Evolutionary conservation across 2,797 vertebrate genomes (phyloP).

Genomic region (Sternarchorhynchus goeldii): DNA sequence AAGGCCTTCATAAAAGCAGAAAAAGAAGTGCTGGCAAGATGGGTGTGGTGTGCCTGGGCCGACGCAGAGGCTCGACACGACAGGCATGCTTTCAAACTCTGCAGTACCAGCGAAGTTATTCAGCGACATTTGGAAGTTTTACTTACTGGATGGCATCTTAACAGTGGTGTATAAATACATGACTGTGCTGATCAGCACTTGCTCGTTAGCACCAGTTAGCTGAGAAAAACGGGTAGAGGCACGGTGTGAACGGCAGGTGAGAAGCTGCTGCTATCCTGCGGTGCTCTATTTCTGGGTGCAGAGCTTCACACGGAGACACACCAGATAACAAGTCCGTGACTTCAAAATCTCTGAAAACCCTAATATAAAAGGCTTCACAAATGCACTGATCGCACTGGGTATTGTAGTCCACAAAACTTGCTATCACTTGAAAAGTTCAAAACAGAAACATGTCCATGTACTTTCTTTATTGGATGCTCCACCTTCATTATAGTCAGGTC

Average conservation of each 20-base stretch:
- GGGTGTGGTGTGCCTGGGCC: not conserved
- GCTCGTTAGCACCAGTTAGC: conserved; percentile 54
- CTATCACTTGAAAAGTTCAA: too few species aligned
- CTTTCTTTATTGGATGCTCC: too few species aligned
- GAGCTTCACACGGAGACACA: not conserved
- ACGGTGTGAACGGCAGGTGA: conserved; percentile 51
- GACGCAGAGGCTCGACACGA: not conserved
- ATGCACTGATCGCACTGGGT: too few species aligned
- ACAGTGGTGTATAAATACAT: conserved; percentile 45
- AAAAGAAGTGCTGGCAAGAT: not conserved
- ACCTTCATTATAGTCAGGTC: not conserved
- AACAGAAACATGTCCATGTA: too few species aligned
- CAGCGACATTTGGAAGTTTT: conserved; percentile 3
- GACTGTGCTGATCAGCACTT: conserved; percentile 39
- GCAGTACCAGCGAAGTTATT: not conserved
- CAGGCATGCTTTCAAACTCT: not conserved
- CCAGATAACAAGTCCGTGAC: too few species aligned
- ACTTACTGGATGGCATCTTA: not conserved
- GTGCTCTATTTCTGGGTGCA: conserved; percentile 42
- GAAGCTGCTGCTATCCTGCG: conserved; percentile 22
- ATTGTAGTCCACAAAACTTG: too few species aligned
- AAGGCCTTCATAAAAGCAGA: not conserved
- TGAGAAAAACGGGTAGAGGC: conserved; percentile 38
- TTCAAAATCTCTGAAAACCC: too few species aligned
- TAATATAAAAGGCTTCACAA: too few species aligned